Percentiles rank a stretch among this genome's conserved stretches.
Evolutionary conservation across 2,113 vertebrate species (phyloP).

Genomic region (Tetraodon nigroviridis): DNA sequence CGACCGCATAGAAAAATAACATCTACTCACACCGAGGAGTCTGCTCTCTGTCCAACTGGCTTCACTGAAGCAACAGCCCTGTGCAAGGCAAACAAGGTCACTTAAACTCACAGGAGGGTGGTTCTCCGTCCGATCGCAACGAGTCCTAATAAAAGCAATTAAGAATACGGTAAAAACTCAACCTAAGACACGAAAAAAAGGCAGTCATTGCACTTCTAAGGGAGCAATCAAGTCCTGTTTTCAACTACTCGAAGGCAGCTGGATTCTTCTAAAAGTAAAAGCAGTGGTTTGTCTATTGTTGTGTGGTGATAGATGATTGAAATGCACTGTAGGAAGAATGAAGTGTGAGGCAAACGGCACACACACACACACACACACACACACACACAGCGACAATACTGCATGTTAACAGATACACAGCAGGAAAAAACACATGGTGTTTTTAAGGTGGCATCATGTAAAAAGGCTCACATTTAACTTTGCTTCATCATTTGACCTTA

Average conservation of each 20-base stretch:
- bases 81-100: constrained; percentile 69
- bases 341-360: constrained; percentile 14
- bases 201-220: constrained; percentile 48
- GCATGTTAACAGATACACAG: constrained; percentile 10
- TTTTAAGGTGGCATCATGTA: background rate
- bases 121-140: constrained; percentile 21
- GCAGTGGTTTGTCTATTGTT: constrained; percentile 1
- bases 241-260: constrained; percentile 51
- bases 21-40: constrained; percentile 27
- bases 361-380: constrained; percentile 1
- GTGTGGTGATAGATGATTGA: constrained; percentile 6
- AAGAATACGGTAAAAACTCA: background rate
- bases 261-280: constrained; percentile 30
- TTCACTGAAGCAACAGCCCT: constrained; percentile 62
- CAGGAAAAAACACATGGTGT: constrained; percentile 1
- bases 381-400: constrained; percentile 9
- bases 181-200: constrained; percentile 36
- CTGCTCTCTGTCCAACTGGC: constrained; percentile 39
- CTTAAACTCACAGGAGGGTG: constrained; percentile 52
- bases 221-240: constrained; percentile 9
- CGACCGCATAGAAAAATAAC: constrained; percentile 66
- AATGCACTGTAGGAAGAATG: constrained; percentile 16
- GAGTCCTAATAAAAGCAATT: constrained; percentile 15
- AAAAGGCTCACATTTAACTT: background rate
- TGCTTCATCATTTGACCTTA: too few species aligned